Evolutionary conservation across 2,888 invertebrate species (phyloP), one percentile per base, ranked within the genome.

Genomic region (Hydropsyche betteni): DNA sequence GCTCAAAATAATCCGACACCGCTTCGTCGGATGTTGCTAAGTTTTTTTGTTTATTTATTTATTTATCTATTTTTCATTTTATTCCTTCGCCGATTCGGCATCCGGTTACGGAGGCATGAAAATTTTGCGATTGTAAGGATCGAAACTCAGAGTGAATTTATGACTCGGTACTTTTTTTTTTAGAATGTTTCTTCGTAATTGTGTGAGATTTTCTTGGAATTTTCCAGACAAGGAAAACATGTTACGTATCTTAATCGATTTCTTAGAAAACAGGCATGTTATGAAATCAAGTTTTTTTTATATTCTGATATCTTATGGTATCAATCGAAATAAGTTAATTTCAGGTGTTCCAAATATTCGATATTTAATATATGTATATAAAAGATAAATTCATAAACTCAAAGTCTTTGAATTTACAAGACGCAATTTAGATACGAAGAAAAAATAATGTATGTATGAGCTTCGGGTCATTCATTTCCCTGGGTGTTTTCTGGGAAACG

Each of bases 391-490:
- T 44, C 44, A 44, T 44, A 44, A 44, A 44, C 1, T 10, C 3
- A 4, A 6, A 8, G 7, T 10, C 44, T 44, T 44, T 44, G 44
- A 44, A 10, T 44, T 44, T 44, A 44, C 10, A 44, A 44, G 10
- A 44, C 44, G 44, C 44, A 44, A 44, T 44, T 44, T 44, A 10
- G 44, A 44, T 44, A 44, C 44, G 44, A 44, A 44, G 44, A 44
- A 44, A 24, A 44, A 44, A 44, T 44, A 44, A 44, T 44, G 44
- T 58, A 58, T 58, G 58, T 58, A 58, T 58, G 58, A 58, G 58
- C 14, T 58, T 24, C 16, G 50, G 69, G 50, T 69, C 24, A 69
- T 69, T 44, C 69, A 69, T 69, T 69, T 69, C 50, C 69, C 69
- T 69, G 16, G 51, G 34, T n/a, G 24, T 69, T 64, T 69, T 24